Evolutionary conservation across 1,140 invertebrate species (phyloP), one percentile per base, ranked within the genome.

Genomic region (Camponotus floridanus): DNA sequence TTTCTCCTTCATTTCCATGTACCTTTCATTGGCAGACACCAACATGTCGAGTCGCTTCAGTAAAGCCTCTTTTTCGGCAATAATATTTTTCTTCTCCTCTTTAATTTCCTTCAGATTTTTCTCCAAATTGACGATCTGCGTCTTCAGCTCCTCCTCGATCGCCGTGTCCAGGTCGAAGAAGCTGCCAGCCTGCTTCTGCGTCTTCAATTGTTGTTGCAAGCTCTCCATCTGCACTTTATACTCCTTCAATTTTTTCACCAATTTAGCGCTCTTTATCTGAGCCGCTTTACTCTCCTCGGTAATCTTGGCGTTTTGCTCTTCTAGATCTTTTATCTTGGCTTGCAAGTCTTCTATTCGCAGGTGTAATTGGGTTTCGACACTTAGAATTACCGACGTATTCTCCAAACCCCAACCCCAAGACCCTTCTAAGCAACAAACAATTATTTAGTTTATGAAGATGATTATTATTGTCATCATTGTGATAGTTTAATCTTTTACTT

Each of bases 1-100:
- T 84, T 97, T 97, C 92, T 98, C 97, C 94, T 98, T 98, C 93
- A 97, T 96, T 91, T 98, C 97, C 3, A 96, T 93, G 88, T 98
- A 96, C 68, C 96, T 96, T 55, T 98, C 97, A 92, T 98, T 98
- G n/a, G 97, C 97, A 26, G 96, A 95, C 3, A 96, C 96, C 11
- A 98, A 93, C 7, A 97, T 96, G 86, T 98, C 97, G 73, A 98
- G 96, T 92, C 96, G 96, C 90, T 98, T 97, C 21, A 95, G 86
- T 7, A 98, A 91, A 87, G 95, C 95, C 81, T 97, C 96, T 90
- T 97, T 97, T 84, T 98, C 97, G 0, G 91, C 87, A 74, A 96
- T 95, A 42, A 96, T 95, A 92, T 96, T 96, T 39, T 96, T 96
- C 11, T 96, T 89, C 64, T 97, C 96, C 59, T 94, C 93, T 68